Conservation (phyloP, 2,113 vertebrate species). For the Salvelinus sp. region DNA sequence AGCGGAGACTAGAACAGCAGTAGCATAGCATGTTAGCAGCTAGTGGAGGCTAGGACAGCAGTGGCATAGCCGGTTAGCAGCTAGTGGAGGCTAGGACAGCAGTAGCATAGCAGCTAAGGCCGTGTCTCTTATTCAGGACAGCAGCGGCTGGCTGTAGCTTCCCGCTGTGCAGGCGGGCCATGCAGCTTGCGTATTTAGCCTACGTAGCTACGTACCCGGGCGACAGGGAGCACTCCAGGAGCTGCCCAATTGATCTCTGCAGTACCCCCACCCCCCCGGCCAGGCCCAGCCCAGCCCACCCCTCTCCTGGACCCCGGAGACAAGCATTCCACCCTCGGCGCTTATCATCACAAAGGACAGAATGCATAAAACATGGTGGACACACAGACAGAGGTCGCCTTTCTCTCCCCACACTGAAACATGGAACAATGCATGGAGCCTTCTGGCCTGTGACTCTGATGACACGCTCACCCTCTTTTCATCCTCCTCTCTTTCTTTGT, state of each 20-base stretch:
- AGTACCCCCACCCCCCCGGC: slow-evolving; percentile 42
- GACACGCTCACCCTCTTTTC: slow-evolving; percentile 63
- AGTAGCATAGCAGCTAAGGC: background rate
- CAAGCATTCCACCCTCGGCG: slow-evolving; percentile 70
- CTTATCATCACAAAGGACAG: slow-evolving; percentile 82
- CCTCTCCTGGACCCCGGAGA: slow-evolving; percentile 69
- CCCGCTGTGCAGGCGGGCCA: slow-evolving; percentile 24
- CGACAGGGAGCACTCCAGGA: slow-evolving; percentile 54
- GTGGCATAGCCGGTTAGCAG: no score
- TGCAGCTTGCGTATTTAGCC: slow-evolving; percentile 31
- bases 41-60: no score
- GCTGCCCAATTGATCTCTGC: slow-evolving; percentile 58
- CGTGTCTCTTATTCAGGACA: slow-evolving; percentile 19
- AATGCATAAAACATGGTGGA: slow-evolving; percentile 82
- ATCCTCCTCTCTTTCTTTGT: slow-evolving; percentile 53
- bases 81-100: no score
- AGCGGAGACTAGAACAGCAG: no score
- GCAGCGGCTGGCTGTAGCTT: slow-evolving; percentile 46
- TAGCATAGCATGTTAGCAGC: no score
- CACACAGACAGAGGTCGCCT: slow-evolving; percentile 74
- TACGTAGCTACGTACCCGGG: slow-evolving; percentile 28
- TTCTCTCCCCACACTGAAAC: slow-evolving; percentile 70
- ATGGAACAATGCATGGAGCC: slow-evolving; percentile 75
- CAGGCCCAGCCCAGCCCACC: slow-evolving; percentile 46
- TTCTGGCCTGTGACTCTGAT: slow-evolving; percentile 79